Conservation (phyloP, 2,113 vertebrate genomes). For the Pelecanoides urinatrix region DNA sequence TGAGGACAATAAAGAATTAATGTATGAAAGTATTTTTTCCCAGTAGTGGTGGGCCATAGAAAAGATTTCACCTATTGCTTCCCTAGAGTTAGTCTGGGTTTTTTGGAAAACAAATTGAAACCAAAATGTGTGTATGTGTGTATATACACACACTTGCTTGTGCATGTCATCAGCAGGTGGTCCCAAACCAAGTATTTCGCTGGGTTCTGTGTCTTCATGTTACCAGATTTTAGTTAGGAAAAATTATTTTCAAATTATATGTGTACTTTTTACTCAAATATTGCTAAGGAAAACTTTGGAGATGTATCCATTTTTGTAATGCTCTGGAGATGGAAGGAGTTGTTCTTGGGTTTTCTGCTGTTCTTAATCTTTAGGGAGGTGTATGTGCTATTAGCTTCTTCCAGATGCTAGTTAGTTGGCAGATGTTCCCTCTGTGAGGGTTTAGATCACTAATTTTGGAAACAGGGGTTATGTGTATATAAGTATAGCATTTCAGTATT, state of each 20-base stretch:
- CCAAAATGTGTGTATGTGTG: not conserved
- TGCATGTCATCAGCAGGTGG: not conserved
- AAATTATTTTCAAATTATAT: not conserved
- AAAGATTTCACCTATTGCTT: not conserved
- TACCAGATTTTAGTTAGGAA: not conserved
- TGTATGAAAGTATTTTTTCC: not conserved
- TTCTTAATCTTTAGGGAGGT: not conserved
- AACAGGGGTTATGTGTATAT: not conserved
- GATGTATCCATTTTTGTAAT: not conserved
- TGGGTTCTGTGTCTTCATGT: not conserved
- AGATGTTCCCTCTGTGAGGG: not conserved
- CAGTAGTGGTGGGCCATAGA: not conserved
- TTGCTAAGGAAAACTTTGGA: not conserved
- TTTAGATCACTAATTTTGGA: not conserved
- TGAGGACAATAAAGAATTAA: not conserved
- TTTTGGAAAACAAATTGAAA: not conserved
- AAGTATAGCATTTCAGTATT: not conserved
- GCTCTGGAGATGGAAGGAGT: not conserved
- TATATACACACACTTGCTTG: fast-evolving
- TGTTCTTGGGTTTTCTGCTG: not conserved
- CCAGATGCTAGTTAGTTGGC: not conserved
- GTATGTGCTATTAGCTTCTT: not conserved
- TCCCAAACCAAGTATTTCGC: not conserved
- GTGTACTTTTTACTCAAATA: not conserved
- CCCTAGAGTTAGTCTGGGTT: not conserved